A percentile compares a stretch with the other conserved stretches of the same genome.
Evolutionary conservation across 2,797 vertebrate genomes (phyloP).

Genomic region (Hylomyscus alleni): DNA sequence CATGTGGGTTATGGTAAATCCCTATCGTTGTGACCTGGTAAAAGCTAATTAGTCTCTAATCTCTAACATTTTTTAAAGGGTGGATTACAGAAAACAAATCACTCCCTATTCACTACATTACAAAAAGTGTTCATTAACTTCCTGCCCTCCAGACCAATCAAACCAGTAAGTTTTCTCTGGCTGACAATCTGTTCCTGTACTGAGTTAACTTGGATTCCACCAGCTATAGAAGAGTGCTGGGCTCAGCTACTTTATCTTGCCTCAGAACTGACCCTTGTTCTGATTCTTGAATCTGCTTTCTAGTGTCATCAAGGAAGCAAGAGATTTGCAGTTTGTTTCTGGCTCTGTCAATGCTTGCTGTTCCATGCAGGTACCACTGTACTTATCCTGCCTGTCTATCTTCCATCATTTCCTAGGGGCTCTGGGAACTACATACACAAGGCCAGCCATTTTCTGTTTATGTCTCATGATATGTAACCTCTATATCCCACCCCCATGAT

Average conservation of each 20-base stretch:
- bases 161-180: slow-evolving; percentile 2
- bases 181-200: not conserved
- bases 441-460: not conserved
- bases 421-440: not conserved
- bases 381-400: not conserved
- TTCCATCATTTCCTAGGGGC: not conserved
- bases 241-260: not conserved
- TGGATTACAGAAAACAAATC: not conserved
- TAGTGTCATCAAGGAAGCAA: not conserved
- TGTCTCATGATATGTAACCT: not conserved
- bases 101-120: not conserved
- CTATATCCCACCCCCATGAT: not conserved
- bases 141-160: not conserved
- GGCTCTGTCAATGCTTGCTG: not conserved
- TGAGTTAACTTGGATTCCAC: not conserved
- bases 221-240: not conserved
- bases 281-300: not conserved
- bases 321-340: not conserved
- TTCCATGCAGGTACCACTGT: not conserved
- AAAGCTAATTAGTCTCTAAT: slow-evolving; percentile 41
- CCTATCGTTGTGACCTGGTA: not conserved
- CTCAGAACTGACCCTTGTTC: not conserved
- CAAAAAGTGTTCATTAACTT: not conserved
- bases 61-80: slow-evolving; percentile 2
- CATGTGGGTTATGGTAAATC: not conserved